These are phyloP conservation scores for Melitaea athalia DNA, from an alignment of 2,888 invertebrate genomes.

Conservation along the genomic window DNA sequence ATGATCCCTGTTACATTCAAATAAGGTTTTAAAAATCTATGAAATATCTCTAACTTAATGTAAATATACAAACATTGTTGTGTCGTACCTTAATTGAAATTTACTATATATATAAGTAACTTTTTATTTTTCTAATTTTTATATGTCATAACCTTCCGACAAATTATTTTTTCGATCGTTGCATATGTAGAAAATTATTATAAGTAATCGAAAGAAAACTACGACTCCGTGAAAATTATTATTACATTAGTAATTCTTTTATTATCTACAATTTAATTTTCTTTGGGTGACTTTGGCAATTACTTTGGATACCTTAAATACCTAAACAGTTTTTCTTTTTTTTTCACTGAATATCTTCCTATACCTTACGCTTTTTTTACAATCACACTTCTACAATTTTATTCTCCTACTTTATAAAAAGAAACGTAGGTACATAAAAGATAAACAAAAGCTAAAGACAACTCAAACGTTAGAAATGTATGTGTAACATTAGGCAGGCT, in stretches of 20 bases:
- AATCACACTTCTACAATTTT: too few species aligned
- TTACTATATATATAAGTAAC: background rate
- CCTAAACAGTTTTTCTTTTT: too few species aligned
- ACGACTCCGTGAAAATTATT: too few species aligned
- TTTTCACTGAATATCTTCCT: too few species aligned
- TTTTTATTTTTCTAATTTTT: background rate
- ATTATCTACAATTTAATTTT: too few species aligned
- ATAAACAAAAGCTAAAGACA: constrained; percentile 13
- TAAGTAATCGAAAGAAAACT: too few species aligned
- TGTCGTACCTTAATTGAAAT: background rate
- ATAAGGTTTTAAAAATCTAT: background rate
- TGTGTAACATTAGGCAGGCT: constrained; percentile 50
- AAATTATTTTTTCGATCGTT: too few species aligned
- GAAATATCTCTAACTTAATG: background rate
- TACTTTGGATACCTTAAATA: too few species aligned
- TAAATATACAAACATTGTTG: background rate
- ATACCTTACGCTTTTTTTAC: too few species aligned
- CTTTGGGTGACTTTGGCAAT: too few species aligned
- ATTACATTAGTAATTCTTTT: too few species aligned
- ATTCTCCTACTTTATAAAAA: background rate
- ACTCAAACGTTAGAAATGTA: constrained; percentile 32
- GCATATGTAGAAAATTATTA: too few species aligned
- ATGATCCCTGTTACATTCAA: background rate
- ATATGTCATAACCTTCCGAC: background rate
- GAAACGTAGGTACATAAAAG: background rate